Evolutionary conservation across 2,888 invertebrate genomes (phyloP).

Genomic region (Meteorus cinctellus): DNA sequence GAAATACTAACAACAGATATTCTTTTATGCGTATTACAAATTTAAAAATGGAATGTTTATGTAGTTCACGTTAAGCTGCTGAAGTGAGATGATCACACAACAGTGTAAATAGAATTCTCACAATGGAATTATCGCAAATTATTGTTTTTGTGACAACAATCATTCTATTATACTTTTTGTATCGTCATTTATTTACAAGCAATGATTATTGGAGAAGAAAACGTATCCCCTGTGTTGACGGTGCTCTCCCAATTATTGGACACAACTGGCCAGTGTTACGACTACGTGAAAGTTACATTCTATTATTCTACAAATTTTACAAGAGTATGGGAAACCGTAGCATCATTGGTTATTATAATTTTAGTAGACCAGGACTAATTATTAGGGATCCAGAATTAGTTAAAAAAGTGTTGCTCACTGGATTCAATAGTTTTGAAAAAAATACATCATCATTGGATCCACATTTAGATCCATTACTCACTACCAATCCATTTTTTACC

Average conservation of each 20-base stretch:
- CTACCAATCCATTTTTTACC: conserved; percentile 61
- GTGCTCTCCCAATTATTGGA: conserved; percentile 54
- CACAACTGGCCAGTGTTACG: conserved; percentile 49
- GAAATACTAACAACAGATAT: background rate
- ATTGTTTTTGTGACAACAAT: background rate
- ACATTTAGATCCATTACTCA: conserved; percentile 55
- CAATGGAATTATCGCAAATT: background rate
- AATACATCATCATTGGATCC: conserved; percentile 50
- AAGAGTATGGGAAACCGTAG: conserved; percentile 47
- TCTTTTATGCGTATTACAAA: background rate
- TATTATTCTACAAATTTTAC: conserved; percentile 50
- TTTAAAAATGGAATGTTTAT: background rate
- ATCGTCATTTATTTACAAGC: background rate
- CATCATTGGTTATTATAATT: conserved; percentile 59
- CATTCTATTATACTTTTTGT: background rate
- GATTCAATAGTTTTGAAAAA: conserved; percentile 59
- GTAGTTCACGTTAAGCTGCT: background rate
- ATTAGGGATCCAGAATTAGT: conserved; percentile 61
- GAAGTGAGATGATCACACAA: background rate
- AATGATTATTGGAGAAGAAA: conserved; percentile 52
- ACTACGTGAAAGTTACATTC: conserved; percentile 25
- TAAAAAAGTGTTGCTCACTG: conserved; percentile 58
- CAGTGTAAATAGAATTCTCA: background rate
- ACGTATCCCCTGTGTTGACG: conserved; percentile 47
- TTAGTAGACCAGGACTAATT: conserved; percentile 53